Evolutionary conservation across 2,797 vertebrate species (phyloP), one percentile per base, ranked within the genome.

Genomic region (Hypotaenidia philippensis): DNA sequence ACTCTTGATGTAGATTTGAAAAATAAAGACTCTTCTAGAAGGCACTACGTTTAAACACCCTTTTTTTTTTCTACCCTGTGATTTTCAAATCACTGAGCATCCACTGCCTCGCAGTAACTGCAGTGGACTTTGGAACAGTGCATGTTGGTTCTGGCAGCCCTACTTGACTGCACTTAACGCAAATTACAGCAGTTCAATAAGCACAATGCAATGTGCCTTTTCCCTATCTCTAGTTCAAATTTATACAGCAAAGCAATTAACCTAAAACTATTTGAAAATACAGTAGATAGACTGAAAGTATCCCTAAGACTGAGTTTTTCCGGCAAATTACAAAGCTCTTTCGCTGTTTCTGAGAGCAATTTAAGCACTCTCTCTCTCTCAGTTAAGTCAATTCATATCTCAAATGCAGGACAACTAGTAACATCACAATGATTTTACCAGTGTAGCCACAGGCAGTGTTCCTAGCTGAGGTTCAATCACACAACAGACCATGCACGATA

Each of bases 391-490:
- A 80, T 94, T 87, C 40, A 40, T 76, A 77, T 75, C 60, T 95
- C 90, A 96, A 85, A 89, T 91, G 88, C 70, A 85, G 70, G 32
- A 68, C 86, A 68, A 79, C 69, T 81, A 90, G 87, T 91, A 92
- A 94, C 15, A 13, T 83, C 87, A 93, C 32, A 82, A 41, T 84
- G 60, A 56, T 81, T 87, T 75, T 90, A 55, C 4, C n/a, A 91
- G 77, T 72, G 38, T 89, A 64, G 57, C 80, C 80, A 49, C 63
- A 47, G 84, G 83, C 91, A 93, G 45, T 47, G 40, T 84, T 95
- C 82, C 71, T 94, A 95, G 95, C 89, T 93, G 82, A 76, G 14
- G 49, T 83, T 93, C 94, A 75, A 82, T 94, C 78, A 83, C 10
- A 16, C 23, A 68, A 16, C 31, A 53, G 31, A 47, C n/a, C 10